Evolutionary conservation across 2,888 invertebrate species (phyloP), one percentile per base, ranked within the genome.

Genomic region (Eugnorisma glareosa): DNA sequence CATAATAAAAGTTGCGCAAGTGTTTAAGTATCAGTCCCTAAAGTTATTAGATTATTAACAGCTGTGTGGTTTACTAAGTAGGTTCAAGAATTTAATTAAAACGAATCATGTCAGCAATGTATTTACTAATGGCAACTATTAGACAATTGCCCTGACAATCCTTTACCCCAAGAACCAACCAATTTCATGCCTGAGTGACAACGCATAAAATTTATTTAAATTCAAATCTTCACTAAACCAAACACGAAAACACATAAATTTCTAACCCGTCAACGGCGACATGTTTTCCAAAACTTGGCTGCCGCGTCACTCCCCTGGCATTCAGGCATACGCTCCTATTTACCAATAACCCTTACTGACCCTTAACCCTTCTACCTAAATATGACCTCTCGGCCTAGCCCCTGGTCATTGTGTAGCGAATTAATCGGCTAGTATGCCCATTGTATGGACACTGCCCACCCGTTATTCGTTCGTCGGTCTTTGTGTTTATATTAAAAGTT

Each of bases 301-400:
- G 90, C 93, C 92, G 89, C 93, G 95, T 95, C 96, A 96, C 96
- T 95, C 96, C 96, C 95, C 91, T 88, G 87, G 79, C 75, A 88
- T 88, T 88, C 82, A 85, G 89, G 86, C 92, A 91, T 92, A 89
- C 92, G 93, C 91, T 90, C 89, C 94, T 95, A 96, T 96, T 96
- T 96, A 96, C 95, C 94, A 90, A 90, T 93, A 92, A 94, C 96
- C 94, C 94, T 91, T 79, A 89, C 93, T 95, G 95, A 95, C 96
- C 96, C 95, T 91, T 96, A 92, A 96, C 95, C 96, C 94, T 80
- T 93, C 93, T 95, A 94, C 96, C 96, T 95, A 96, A 96, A 96
- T 96, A 96, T 96, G 96, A 96, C 96, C 96, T 94, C 88, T 93
- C 91, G 92, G 94, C 92, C 93, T 91, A 91, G 93, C 94, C 94